Percentiles rank a stretch among this genome's conserved stretches.
These are phyloP conservation scores for Cantharis rustica DNA, from an alignment of 2,888 invertebrate genomes.

Conservation along the genomic window DNA sequence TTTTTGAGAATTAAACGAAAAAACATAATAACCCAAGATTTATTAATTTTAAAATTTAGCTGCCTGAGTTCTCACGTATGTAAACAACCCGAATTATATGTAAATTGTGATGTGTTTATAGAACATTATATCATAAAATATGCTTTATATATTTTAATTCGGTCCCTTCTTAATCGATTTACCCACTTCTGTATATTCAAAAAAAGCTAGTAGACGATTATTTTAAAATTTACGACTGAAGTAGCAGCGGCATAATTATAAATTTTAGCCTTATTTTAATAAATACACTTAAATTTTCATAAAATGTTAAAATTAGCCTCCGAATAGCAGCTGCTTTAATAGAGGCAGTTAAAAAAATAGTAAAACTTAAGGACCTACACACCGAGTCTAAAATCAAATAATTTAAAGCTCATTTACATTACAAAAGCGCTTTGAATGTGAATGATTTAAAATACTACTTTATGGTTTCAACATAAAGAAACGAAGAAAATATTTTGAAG, in stretches of 20 bases:
- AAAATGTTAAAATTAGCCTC: conserved; percentile 19
- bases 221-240: background rate
- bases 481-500: conserved; percentile 23
- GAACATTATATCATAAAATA: conserved; percentile 26
- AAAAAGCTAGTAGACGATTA: background rate
- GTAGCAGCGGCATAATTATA: background rate
- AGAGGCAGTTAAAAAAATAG: background rate
- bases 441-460: conserved; percentile 19
- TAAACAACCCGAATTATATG: conserved; percentile 22
- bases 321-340: conserved; percentile 2
- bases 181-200: background rate
- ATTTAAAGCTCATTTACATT: conserved; percentile 26
- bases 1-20: background rate
- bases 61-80: background rate
- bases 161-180: background rate
- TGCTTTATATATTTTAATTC: background rate
- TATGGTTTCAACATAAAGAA: conserved; percentile 13
- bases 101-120: conserved; percentile 22
- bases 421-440: conserved; percentile 21
- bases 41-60: background rate
- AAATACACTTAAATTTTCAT: conserved; percentile 24
- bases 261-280: conserved; percentile 20
- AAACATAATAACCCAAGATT: background rate
- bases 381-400: conserved; percentile 15
- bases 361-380: background rate